A percentile compares a stretch with the other conserved stretches of the same genome.
These are phyloP conservation scores for Spodoptera littoralis DNA, from an alignment of 2,888 invertebrate species.

Conservation along the genomic window DNA sequence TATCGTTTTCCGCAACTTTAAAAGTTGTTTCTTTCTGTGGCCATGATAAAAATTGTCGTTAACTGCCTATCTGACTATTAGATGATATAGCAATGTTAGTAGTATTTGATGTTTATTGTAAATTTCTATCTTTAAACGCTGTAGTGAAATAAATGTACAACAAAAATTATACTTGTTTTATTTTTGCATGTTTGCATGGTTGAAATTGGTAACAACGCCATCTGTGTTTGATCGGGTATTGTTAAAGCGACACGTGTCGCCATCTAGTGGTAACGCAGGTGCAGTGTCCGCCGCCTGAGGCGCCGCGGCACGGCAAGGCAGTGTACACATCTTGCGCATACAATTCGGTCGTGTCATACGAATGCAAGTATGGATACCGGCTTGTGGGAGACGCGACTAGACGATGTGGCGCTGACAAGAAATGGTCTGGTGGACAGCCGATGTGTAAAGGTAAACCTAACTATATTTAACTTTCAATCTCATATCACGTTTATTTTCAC, in stretches of 20 bases:
- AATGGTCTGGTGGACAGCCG: slow-evolving; percentile 98
- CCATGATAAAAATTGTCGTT: slow-evolving; percentile 83
- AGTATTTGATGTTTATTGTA: slow-evolving; percentile 80
- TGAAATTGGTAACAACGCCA: slow-evolving; percentile 62
- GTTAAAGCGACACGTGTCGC: slow-evolving; percentile 85
- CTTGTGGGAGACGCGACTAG: slow-evolving; percentile 96
- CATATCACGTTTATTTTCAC: no score
- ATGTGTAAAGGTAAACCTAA: slow-evolving; percentile 94
- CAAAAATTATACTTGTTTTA: slow-evolving; percentile 77
- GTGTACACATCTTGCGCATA: slow-evolving; percentile 97
- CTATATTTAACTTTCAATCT: neutral
- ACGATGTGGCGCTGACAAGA: slow-evolving; percentile 97
- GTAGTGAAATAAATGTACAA: slow-evolving; percentile 82
- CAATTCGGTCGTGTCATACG: slow-evolving; percentile 98
- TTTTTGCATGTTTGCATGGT: slow-evolving; percentile 72
- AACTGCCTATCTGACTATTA: slow-evolving; percentile 81
- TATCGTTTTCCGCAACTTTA: slow-evolving; percentile 65
- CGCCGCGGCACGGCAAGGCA: slow-evolving; percentile 97
- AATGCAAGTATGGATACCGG: slow-evolving; percentile 98
- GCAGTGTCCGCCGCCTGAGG: slow-evolving; percentile 97
- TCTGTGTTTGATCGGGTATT: slow-evolving; percentile 67
- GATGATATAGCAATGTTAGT: slow-evolving; percentile 76
- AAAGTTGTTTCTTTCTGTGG: slow-evolving; percentile 74
- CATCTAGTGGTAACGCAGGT: slow-evolving; percentile 95
- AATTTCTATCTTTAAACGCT: slow-evolving; percentile 80